Evolutionary conservation across 1,140 invertebrate species (phyloP).

Genomic region (Venustaconcha ellipsiformis): DNA sequence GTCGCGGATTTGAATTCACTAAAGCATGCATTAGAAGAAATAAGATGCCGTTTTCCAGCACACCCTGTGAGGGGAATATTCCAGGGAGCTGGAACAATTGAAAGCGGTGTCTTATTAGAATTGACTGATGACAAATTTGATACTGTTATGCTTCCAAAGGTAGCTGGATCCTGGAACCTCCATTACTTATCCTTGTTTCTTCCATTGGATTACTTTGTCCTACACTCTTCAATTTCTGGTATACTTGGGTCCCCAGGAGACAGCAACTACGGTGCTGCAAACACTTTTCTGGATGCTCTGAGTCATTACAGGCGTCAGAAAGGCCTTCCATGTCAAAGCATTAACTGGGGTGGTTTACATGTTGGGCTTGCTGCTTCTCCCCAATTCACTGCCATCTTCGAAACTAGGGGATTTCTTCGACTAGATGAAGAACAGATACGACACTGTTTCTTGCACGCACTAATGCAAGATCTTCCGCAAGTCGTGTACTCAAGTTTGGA

Average conservation of each 20-base stretch:
- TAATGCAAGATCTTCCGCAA: slow-evolving; percentile 10
- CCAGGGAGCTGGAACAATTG: slow-evolving; percentile 25
- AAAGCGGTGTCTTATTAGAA: slow-evolving; percentile 4
- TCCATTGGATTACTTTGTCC: slow-evolving; percentile 33
- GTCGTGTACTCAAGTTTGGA: slow-evolving; percentile 12
- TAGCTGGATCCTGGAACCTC: slow-evolving; percentile 22
- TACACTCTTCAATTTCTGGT: slow-evolving; percentile 32
- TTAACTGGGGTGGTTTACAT: slow-evolving; percentile 36
- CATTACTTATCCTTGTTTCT: slow-evolving; percentile 13
- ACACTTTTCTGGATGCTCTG: slow-evolving; percentile 33
- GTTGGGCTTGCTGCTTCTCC: slow-evolving; percentile 23
- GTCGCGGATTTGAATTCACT: slow-evolving; percentile 17
- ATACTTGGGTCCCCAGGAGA: slow-evolving; percentile 32
- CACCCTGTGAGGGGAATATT: slow-evolving; percentile 25
- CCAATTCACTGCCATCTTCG: slow-evolving; percentile 12
- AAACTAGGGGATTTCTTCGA: slow-evolving; percentile 17
- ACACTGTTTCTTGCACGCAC: slow-evolving; percentile 23
- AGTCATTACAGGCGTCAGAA: slow-evolving; percentile 21
- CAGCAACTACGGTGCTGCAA: slow-evolving; percentile 36
- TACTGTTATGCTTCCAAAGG: slow-evolving; percentile 24
- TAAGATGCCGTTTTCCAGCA: neutral
- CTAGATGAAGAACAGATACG: slow-evolving; percentile 11
- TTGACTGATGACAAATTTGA: slow-evolving; percentile 10
- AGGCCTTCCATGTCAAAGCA: slow-evolving; percentile 26
- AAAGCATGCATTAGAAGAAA: slow-evolving; percentile 1